phyloP scores from a whole-genome alignment of 1,140 invertebrate species.

The Andricus grossulariae region DNA sequence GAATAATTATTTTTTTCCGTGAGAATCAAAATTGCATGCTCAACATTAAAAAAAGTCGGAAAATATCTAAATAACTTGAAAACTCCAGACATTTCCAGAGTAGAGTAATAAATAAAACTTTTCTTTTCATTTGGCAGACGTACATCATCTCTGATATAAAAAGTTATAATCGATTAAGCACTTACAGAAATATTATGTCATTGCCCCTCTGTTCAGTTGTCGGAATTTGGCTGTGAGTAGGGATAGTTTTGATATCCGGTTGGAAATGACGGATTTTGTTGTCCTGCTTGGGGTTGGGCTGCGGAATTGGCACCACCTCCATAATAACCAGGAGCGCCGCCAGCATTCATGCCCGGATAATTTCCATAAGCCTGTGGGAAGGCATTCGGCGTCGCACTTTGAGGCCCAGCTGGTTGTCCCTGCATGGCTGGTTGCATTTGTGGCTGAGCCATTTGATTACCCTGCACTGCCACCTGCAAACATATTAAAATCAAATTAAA shows the following conservation, averaged over 20 bases:
- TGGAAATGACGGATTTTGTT: conserved; percentile 72
- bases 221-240: conserved; percentile 70
- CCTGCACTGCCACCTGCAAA: conserved; percentile 64
- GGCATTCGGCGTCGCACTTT: conserved; percentile 61
- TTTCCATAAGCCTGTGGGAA: conserved; percentile 71
- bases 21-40: conserved; percentile 33
- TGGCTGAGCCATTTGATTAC: conserved; percentile 69
- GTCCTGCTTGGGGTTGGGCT: conserved; percentile 64
- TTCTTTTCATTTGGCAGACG: conserved; percentile 36
- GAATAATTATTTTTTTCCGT: too few species aligned
- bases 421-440: conserved; percentile 69
- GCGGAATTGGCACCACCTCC: conserved; percentile 62
- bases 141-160: conserved; percentile 35
- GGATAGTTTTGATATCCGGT: conserved; percentile 73
- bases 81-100: neutral
- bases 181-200: conserved; percentile 59
- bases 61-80: too few species aligned
- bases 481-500: neutral
- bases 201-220: conserved; percentile 63
- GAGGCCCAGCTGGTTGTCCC: conserved; percentile 62
- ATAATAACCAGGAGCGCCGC: conserved; percentile 68
- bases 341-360: conserved; percentile 72
- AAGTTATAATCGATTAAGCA: conserved; percentile 31
- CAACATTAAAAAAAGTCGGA: conserved; percentile 4
- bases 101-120: conserved; percentile 3